These are phyloP conservation scores for Cremastobaeus sp. DNA, from an alignment of 2,888 invertebrate species.

Conservation along the genomic window DNA sequence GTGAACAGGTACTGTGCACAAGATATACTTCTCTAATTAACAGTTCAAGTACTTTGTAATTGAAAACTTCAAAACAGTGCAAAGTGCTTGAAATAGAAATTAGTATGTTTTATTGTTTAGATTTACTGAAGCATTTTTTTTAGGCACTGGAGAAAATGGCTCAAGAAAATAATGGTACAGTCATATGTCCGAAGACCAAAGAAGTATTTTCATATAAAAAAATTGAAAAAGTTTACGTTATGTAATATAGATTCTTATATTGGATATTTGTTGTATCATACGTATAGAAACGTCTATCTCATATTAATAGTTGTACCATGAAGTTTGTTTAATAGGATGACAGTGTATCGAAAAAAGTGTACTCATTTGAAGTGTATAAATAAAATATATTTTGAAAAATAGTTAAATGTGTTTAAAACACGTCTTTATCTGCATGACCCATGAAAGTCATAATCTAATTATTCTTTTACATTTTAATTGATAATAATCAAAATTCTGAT, in stretches of 20 bases:
- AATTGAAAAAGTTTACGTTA: conserved; percentile 97
- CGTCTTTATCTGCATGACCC: too few species aligned
- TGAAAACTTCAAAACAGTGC: too few species aligned
- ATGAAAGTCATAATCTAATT: background rate
- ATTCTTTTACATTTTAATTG: background rate
- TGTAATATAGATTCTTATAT: conserved; percentile 82
- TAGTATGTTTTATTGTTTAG: background rate
- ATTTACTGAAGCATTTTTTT: conserved; percentile 64
- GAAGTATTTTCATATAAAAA: conserved; percentile 93
- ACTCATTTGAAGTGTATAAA: conserved; percentile 30
- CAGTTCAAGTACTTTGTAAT: too few species aligned
- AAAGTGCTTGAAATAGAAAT: background rate
- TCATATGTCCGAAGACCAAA: conserved; percentile 96
- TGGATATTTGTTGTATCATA: conserved; percentile 66
- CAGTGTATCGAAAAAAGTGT: conserved; percentile 17
- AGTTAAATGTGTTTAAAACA: too few species aligned
- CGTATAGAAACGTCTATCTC: conserved; percentile 58
- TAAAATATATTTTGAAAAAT: conserved; percentile 43
- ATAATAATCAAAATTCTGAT: too few species aligned
- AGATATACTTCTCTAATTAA: too few species aligned
- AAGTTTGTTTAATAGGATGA: conserved; percentile 25
- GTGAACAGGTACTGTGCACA: conserved; percentile 90
- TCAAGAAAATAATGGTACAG: conserved; percentile 91
- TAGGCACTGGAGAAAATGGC: conserved; percentile 95
- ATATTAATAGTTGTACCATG: conserved; percentile 25